These are phyloP conservation scores for Urocyon cinereoargenteus DNA, from an alignment of 2,797 vertebrate species.

Conservation along the genomic window DNA sequence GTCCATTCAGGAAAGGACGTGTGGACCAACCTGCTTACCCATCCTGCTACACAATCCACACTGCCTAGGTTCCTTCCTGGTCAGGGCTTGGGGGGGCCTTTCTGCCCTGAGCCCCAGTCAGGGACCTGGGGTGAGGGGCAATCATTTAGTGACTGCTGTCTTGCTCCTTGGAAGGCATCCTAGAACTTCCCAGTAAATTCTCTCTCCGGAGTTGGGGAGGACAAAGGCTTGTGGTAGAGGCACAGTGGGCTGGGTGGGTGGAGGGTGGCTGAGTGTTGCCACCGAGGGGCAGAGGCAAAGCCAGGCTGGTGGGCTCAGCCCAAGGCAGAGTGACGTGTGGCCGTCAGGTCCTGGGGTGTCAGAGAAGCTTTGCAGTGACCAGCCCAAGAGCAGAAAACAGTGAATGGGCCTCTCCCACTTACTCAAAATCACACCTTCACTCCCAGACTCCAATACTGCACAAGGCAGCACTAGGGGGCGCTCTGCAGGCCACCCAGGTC, in stretches of 20 bases:
- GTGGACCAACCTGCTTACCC: accelerated
- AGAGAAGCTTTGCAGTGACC: not conserved
- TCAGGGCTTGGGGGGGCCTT: not conserved
- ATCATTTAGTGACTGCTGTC: not conserved
- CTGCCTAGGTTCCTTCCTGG: not conserved
- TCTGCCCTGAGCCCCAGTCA: not conserved
- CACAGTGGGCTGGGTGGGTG: accelerated
- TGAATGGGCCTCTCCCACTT: not conserved
- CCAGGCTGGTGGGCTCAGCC: not conserved
- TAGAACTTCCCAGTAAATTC: not conserved
- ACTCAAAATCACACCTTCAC: too few relatives aligned
- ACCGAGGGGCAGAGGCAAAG: not conserved
- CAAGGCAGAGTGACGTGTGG: not conserved
- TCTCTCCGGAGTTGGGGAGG: not conserved
- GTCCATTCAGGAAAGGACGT: not conserved
- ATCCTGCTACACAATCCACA: not conserved
- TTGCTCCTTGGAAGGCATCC: not conserved
- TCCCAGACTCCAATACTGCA: not conserved
- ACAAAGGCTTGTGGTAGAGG: not conserved
- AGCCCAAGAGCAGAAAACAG: not conserved
- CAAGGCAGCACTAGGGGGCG: accelerated
- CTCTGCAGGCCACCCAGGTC: not conserved
- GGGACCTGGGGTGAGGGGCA: not conserved
- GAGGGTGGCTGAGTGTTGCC: too few relatives aligned
- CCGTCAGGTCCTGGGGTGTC: not conserved